Evolutionary conservation across 2,888 invertebrate species (phyloP), one percentile per base, ranked within the genome.

Genomic region (Lamproptera curius): DNA sequence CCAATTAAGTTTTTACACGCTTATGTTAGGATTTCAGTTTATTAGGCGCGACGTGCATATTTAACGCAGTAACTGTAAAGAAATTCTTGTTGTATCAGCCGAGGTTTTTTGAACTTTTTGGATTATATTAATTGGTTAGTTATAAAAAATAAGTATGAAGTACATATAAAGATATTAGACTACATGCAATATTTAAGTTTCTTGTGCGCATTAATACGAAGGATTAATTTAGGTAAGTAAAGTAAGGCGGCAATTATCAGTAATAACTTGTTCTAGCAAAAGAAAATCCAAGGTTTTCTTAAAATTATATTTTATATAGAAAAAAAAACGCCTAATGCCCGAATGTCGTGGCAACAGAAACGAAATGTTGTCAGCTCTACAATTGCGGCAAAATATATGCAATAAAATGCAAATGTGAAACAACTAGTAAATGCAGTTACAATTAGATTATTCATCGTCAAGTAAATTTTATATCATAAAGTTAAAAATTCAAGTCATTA

Each of bases 401-500:
- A 42, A 42, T 37, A 47, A 31, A 46, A 41, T 36, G 28, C 36
- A 46, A 20, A 26, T 26, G 11, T 15, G 23, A 56, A 52, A 8
- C 54, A 61, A 57, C 59, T 59, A 59, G 53, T 17, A 41, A 54
- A 58, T 54, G 57, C 58, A 53, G 5, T 16, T 31, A 36, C 16
- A n/a, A n/a, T n/a, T n/a, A n/a, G n/a, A n/a, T n/a, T n/a, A n/a
- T n/a, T n/a, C n/a, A n/a, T n/a, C n/a, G n/a, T n/a, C n/a, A n/a
- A n/a, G n/a, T n/a, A n/a, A n/a, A n/a, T n/a, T n/a, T n/a, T n/a
- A n/a, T n/a, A n/a, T n/a, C n/a, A n/a, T n/a, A n/a, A n/a, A n/a
- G n/a, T n/a, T n/a, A n/a, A n/a, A n/a, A n/a, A n/a, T n/a, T n/a
- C n/a, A n/a, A n/a, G n/a, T n/a, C n/a, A n/a, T n/a, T n/a, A n/a